Evolutionary conservation across 53 echinoderm and acorn worm species (phyloP).

Genomic region (Paelopatides confundens): DNA sequence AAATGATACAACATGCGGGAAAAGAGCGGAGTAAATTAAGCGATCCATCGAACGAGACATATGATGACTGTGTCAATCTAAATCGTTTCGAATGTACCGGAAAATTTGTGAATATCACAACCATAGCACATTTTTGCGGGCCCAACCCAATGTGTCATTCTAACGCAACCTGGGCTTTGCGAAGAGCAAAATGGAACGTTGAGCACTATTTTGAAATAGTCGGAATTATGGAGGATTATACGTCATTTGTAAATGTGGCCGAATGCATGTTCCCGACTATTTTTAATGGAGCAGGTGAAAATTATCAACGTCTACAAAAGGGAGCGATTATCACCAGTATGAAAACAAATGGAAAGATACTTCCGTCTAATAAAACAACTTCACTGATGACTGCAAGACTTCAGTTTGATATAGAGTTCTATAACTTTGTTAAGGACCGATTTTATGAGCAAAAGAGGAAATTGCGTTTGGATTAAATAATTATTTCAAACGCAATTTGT

Average conservation of each 20-base stretch:
- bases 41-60: not conserved
- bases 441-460: conserved; percentile 9
- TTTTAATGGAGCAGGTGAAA: not conserved
- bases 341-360: conserved; percentile 6
- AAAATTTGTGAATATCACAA: not conserved
- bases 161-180: not conserved
- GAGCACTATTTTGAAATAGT: not conserved
- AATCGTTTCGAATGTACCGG: conserved; percentile 12
- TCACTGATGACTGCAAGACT: not conserved
- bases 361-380: not conserved
- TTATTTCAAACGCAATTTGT: too few relatives aligned
- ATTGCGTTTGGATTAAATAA: not conserved
- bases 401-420: not conserved
- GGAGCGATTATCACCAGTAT: not conserved
- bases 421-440: conserved; percentile 4
- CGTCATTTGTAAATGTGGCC: conserved; percentile 11
- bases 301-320: not conserved
- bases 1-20: not conserved
- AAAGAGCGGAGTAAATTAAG: not conserved
- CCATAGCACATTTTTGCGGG: conserved; percentile 33
- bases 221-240: conserved; percentile 30
- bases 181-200: conserved; percentile 7
- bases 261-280: not conserved
- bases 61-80: conserved; percentile 14
- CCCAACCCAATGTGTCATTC: not conserved